A percentile compares a stretch with the other conserved stretches of the same genome.
Evolutionary conservation across 2,888 invertebrate species (phyloP).

Genomic region (Oxytorus armatus): DNA sequence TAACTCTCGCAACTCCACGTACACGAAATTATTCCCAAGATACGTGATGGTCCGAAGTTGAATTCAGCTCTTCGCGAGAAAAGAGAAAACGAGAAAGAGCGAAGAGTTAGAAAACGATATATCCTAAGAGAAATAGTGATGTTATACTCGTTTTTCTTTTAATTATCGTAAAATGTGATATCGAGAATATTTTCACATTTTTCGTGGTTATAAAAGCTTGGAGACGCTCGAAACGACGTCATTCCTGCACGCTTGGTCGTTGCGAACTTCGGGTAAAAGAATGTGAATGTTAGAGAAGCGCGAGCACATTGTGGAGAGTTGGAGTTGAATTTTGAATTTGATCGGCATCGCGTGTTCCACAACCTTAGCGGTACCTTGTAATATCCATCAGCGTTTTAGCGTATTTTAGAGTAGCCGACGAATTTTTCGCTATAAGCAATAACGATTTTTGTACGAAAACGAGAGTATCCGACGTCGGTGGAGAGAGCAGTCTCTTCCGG

Average conservation of each 20-base stretch:
- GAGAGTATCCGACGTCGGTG: neutral
- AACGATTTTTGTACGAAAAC: slow-evolving; percentile 29
- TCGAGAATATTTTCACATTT: neutral
- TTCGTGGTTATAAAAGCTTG: neutral
- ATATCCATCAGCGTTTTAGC: slow-evolving; percentile 22
- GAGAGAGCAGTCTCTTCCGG: slow-evolving; percentile 33
- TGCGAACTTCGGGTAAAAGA: too few relatives aligned
- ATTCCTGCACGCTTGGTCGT: too few relatives aligned
- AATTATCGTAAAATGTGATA: neutral
- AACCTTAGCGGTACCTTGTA: neutral
- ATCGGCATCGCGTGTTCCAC: slow-evolving; percentile 4
- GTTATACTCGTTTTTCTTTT: too few relatives aligned
- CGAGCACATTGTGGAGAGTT: neutral
- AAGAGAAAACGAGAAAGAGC: neutral
- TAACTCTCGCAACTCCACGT: slow-evolving; percentile 6
- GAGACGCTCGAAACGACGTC: neutral
- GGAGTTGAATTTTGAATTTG: slow-evolving; percentile 27
- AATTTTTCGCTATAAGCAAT: slow-evolving; percentile 15
- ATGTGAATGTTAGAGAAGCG: neutral
- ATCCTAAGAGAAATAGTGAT: too few relatives aligned
- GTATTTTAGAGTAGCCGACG: neutral
- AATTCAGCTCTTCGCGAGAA: neutral
- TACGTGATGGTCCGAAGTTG: neutral
- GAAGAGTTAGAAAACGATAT: too few relatives aligned
- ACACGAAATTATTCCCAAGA: neutral